phyloP scores from a whole-genome alignment of 1,140 invertebrate genomes.

The Drosophila mauritiana region DNA sequence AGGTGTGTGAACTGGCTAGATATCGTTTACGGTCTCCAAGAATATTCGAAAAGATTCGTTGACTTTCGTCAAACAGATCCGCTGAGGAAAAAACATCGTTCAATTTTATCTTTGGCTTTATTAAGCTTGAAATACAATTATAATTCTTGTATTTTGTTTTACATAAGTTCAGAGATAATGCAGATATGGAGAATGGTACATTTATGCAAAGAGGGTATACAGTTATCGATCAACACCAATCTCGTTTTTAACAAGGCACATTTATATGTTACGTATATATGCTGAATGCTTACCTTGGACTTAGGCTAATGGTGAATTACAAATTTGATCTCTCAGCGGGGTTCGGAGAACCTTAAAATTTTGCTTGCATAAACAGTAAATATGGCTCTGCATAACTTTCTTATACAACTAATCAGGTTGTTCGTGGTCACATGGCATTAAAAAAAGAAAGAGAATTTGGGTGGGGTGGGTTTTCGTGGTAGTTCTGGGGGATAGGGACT shows the following conservation, averaged over 20 bases:
- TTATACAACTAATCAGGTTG: slow-evolving; percentile 49
- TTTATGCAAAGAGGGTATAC: slow-evolving; percentile 7
- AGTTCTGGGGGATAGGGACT: slow-evolving; percentile 18
- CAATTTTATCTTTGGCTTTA: slow-evolving; percentile 58
- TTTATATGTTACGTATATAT: slow-evolving; percentile 2
- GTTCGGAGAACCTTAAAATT: slow-evolving; percentile 5
- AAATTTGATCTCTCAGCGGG: slow-evolving; percentile 27
- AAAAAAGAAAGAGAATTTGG: slow-evolving; percentile 9
- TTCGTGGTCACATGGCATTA: slow-evolving; percentile 37
- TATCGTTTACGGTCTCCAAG: neutral
- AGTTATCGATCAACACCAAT: slow-evolving; percentile 17
- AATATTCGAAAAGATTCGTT: neutral
- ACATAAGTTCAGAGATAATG: slow-evolving; percentile 11
- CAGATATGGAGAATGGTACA: slow-evolving; percentile 30
- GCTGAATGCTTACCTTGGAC: slow-evolving; percentile 12
- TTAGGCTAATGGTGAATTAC: slow-evolving; percentile 10
- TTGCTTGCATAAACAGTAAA: slow-evolving; percentile 38
- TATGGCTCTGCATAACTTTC: slow-evolving; percentile 36
- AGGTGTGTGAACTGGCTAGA: neutral
- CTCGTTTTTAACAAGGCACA: slow-evolving; percentile 30
- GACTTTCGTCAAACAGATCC: neutral
- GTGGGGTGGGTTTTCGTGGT: neutral
- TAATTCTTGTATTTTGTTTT: slow-evolving; percentile 17
- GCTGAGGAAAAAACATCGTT: neutral
- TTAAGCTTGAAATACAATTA: slow-evolving; percentile 52